Evolutionary conservation across 2,797 vertebrate species (phyloP).

Genomic region (Amniataba percoides): DNA sequence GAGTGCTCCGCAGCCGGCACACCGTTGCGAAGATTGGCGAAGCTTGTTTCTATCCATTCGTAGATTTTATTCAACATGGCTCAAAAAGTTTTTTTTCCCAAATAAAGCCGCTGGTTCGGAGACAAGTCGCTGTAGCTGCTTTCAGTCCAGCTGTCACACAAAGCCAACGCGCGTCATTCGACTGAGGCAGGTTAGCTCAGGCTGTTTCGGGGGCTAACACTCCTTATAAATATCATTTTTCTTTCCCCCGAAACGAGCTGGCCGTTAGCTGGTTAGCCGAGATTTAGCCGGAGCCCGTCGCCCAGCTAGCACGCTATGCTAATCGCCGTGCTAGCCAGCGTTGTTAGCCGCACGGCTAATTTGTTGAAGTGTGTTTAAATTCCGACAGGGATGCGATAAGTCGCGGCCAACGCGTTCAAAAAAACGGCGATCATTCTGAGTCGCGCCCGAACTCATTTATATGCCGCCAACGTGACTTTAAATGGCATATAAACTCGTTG

Average conservation of each 20-base stretch:
- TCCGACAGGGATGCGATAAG: conserved; percentile 55
- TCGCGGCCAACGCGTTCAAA: conserved; percentile 58
- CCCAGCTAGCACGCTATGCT: conserved; percentile 72
- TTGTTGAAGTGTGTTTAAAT: conserved; percentile 77
- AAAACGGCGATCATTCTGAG: conserved; percentile 57
- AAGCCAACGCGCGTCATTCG: conserved; percentile 70
- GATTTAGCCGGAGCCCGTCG: conserved; percentile 60
- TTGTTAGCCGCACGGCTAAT: conserved; percentile 78
- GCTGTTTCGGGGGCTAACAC: conserved; percentile 50
- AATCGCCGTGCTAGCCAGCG: conserved; percentile 75
- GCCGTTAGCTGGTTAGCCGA: conserved; percentile 59
- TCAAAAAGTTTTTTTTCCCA: conserved; percentile 54
- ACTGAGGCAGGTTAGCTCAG: conserved; percentile 49
- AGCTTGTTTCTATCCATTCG: conserved; percentile 85
- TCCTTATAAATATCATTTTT: conserved; percentile 52
- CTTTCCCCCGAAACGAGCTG: conserved; percentile 50
- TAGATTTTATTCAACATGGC: conserved; percentile 88
- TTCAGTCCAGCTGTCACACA: conserved; percentile 58
- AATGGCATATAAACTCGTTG: conserved; percentile 81
- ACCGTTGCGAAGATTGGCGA: conserved; percentile 83
- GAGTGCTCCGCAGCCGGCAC: conserved; percentile 71
- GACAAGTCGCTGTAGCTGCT: conserved; percentile 43
- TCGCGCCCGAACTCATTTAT: conserved; percentile 42
- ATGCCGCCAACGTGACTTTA: conserved; percentile 56
- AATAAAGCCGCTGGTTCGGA: conserved; percentile 45